phyloP scores from a whole-genome alignment of 64 coral and sea anemone species.

The Pocillopora damicornis region DNA sequence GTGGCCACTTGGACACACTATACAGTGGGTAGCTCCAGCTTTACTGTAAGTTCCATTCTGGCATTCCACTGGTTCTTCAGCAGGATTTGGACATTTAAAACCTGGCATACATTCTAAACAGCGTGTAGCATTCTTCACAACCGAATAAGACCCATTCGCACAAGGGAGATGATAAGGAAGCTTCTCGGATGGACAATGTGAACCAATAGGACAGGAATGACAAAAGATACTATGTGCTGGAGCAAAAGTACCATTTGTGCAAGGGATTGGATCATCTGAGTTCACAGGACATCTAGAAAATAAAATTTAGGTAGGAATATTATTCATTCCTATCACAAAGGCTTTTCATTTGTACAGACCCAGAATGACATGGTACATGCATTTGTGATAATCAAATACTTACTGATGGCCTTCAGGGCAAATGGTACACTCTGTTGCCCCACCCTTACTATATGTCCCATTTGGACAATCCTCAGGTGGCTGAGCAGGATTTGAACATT shows the following conservation, averaged over 20 bases:
- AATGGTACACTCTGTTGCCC: neutral
- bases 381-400: neutral
- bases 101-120: conserved; percentile 67
- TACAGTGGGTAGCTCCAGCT: conserved; percentile 51
- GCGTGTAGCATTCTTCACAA: conserved; percentile 34
- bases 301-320: neutral
- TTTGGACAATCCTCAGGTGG: conserved; percentile 5
- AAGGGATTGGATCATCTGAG: conserved; percentile 30
- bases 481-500: conserved; percentile 17
- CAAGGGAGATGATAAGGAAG: conserved; percentile 50
- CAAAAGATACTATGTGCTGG: conserved; percentile 43
- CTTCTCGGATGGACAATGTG: conserved; percentile 46
- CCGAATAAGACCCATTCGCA: conserved; percentile 62
- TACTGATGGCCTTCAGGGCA: conserved; percentile 40
- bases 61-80: conserved; percentile 50
- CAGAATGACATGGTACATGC: too few relatives aligned
- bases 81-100: conserved; percentile 54
- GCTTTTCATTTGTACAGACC: too few relatives aligned
- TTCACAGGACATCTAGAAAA: conserved; percentile 41
- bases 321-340: neutral
- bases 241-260: conserved; percentile 41
- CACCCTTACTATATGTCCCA: conserved; percentile 9
- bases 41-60: conserved; percentile 70
- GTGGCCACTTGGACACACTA: conserved; percentile 54
- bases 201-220: conserved; percentile 59